Conservation (phyloP, 2,113 vertebrate genomes). For the Cyanoderma ruficeps region DNA sequence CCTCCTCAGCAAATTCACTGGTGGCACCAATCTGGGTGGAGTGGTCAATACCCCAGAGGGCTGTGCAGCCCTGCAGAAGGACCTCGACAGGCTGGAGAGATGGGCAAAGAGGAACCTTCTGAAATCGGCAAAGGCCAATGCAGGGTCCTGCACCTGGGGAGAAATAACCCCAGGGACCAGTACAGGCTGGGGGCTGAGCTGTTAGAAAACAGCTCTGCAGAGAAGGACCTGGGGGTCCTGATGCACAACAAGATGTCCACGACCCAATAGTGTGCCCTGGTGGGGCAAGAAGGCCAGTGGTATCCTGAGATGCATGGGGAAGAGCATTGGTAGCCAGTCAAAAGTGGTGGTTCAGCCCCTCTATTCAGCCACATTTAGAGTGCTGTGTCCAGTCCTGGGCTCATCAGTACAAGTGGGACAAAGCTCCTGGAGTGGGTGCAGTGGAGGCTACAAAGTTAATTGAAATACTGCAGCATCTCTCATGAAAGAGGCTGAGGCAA, state of each 20-base stretch:
- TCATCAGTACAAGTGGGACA: neutral
- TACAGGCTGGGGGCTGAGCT: fast-evolving
- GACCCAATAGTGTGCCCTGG: neutral
- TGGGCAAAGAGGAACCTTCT: neutral
- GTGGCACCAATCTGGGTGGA: fast-evolving
- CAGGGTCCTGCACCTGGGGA: neutral
- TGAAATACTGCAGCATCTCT: neutral
- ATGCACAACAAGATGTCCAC: neutral
- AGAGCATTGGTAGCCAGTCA: fast-evolving
- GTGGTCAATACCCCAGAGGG: fast-evolving
- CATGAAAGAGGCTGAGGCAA: neutral
- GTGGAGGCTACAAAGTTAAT: neutral
- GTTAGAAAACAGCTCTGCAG: fast-evolving
- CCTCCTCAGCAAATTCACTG: neutral
- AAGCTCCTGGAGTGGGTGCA: neutral
- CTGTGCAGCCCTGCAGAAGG: neutral
- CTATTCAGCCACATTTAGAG: neutral
- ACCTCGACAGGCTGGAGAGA: fast-evolving
- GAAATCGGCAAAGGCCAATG: neutral
- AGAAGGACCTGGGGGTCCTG: neutral
- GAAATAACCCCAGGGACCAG: fast-evolving
- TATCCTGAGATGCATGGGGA: neutral
- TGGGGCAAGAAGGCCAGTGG: neutral
- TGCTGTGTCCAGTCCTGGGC: neutral
- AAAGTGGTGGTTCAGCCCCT: no score